These are phyloP conservation scores for Linhomoeus sp. DNA, from an alignment of 2,888 invertebrate species.

Conservation along the genomic window DNA sequence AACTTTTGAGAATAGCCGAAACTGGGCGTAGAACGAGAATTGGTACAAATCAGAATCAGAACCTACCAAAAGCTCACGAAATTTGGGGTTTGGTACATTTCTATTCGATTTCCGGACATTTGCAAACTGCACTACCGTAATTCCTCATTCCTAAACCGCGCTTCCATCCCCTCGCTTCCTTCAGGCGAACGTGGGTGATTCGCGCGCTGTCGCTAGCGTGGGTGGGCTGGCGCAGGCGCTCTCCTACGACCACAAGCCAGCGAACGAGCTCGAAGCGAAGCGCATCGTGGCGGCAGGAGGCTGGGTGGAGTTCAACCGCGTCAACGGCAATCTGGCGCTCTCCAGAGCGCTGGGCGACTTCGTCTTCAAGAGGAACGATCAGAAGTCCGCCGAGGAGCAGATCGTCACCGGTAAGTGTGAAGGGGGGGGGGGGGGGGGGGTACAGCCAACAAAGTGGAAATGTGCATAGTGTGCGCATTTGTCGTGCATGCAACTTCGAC, in stretches of 20 bases:
- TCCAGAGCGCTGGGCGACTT: conserved; percentile 92
- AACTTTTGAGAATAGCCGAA: no score
- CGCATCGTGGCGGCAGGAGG: conserved; percentile 82
- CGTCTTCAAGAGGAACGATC: conserved; percentile 73
- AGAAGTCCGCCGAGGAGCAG: conserved; percentile 70
- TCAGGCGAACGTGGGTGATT: conserved; percentile 84
- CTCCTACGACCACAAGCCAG: conserved; percentile 88
- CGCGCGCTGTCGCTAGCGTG: conserved; percentile 73
- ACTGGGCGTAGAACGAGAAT: no score
- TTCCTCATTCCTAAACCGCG: no score
- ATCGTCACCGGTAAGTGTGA: conserved; percentile 63
- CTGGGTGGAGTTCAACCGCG: conserved; percentile 79
- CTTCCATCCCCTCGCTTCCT: neutral
- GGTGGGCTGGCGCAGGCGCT: conserved; percentile 52
- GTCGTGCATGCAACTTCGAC: no score
- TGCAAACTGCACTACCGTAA: no score
- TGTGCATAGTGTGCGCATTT: no score
- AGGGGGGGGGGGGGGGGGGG: no score
- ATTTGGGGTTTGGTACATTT: no score
- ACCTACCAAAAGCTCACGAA: no score
- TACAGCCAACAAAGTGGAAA: no score
- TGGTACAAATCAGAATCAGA: no score
- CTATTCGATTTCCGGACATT: no score
- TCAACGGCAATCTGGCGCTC: conserved; percentile 67
- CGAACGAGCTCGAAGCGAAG: conserved; percentile 60